Evolutionary conservation across 2,797 vertebrate species (phyloP), one percentile per base, ranked within the genome.

Genomic region (Galago senegalensis): DNA sequence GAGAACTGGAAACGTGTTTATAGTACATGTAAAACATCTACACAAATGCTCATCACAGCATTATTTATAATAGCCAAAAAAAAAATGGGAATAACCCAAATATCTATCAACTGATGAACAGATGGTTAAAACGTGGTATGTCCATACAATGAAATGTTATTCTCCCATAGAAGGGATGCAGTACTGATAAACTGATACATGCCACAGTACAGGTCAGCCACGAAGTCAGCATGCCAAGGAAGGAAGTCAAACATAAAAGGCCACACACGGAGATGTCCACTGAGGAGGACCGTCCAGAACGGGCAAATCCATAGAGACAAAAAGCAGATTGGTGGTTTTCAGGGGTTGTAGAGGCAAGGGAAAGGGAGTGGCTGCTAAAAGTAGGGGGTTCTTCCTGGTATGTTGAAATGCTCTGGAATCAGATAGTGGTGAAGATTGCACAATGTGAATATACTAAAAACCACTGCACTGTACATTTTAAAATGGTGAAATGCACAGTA

Each of bases 21-120:
- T 60, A 75, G 60, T 65, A 43, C 23, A 75, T 53, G 49, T 53
- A 92, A 94, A 90, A 65, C 31, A 12, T 49, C 31, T 40, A 63
- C 67, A 70, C 37, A 56, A 65, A 83, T 92, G 25, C 86, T 83
- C 79, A 29, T 16, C 76, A 87, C 34, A 84, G 21, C 25, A 60
- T 92, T 92, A 92, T 60, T 83, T 23, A 83, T 77, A 73, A 92
- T 73, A 37, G 17, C 43, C 34, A 43, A 69, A 87, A 97, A 91
- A 76, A 90, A 76, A 46, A 27, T 43, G 18, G 5, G 40, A 86
- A 70, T 27, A 86, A 84, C 18, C 17, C 65, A 83, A 73, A 96
- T 46, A 80, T 29, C 75, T 25, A 61, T 84, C 80, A 95, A 60
- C 65, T 87, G 72, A 90, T 46, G 16, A 88, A 85, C 1, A 79